Base-by-base conservation (phyloP, 2,888 invertebrate genomes). In the Tenthredo distinguenda region DNA sequence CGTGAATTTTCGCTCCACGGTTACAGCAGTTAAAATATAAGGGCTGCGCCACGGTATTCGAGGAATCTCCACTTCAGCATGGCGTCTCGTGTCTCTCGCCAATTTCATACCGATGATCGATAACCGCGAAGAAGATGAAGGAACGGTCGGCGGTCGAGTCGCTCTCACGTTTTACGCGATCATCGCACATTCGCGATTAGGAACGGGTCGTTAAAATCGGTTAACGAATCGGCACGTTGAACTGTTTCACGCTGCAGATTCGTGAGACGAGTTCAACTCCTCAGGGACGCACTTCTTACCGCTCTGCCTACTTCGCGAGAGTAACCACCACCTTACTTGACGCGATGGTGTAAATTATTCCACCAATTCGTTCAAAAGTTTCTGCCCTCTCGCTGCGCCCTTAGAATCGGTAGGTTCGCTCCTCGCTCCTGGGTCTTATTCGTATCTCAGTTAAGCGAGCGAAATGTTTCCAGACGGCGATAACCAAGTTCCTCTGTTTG, bases 321-420 rank as follows among this genome's bases (percentile, higher is more conserved):
- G 40, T 81, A 81, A 81, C 37, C 31, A 55, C 21, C 21, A 62
- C 62, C 68, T 47, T 37, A 21, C 31, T 47, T 47, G 68, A 65
- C 68, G 81, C 40, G n/a, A 43, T 62, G 83, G 37, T 81, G 84
- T 85, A 86, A 87, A 87, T 87, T 87, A 87, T 84, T 87, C 87
- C 77, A 40, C 72, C 85, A 85, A 87, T 87, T 87, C 86, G 79
- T 85, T 84, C 76, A 18, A 65, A 85, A 81, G 72, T 85, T 77
- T 72, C 74, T 31, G 84, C 86, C 65, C 77, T 76, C 76, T 34
- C 47, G 83, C 10, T 85, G 76, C 85, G 88, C 87, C 86, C 89
- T 87, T 88, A 86, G 87, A 86, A 86, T 86, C 83, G 26, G 82
- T 37, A 81, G 76, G 62, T n/a, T 71, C 74, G 85, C 62, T 47